phyloP scores from a whole-genome alignment of 2,113 vertebrate species.

The Conger conger region DNA sequence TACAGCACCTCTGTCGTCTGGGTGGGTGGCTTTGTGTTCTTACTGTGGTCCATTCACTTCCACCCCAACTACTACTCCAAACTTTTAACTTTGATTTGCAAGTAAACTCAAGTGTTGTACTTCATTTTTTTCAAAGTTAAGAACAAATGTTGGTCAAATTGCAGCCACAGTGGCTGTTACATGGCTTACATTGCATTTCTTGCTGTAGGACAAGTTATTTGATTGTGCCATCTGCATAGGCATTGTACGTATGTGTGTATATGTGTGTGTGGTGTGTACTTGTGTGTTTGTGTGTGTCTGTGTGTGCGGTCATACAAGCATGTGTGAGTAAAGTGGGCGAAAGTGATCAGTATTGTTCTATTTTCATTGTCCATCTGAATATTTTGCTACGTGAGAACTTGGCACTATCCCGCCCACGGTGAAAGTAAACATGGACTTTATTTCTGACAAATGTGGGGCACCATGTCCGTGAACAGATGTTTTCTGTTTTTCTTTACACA shows the following conservation, averaged over 20 bases:
- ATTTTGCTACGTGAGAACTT: neutral
- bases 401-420: neutral
- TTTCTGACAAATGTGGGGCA: constrained; percentile 28
- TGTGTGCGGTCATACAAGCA: no score
- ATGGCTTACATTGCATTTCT: neutral
- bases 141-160: no score
- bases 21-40: neutral
- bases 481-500: neutral
- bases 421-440: constrained; percentile 11
- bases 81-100: neutral
- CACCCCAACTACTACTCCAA: neutral
- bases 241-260: no score
- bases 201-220: neutral
- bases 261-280: neutral
- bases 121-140: no score
- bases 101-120: no score
- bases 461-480: neutral
- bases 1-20: neutral
- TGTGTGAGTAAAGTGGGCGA: no score
- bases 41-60: neutral
- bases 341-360: no score
- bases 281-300: no score
- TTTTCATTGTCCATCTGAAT: neutral
- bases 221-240: neutral
- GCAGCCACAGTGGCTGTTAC: neutral